Evolutionary conservation across 2,113 vertebrate species (phyloP).

Genomic region (Prunella fulvescens): DNA sequence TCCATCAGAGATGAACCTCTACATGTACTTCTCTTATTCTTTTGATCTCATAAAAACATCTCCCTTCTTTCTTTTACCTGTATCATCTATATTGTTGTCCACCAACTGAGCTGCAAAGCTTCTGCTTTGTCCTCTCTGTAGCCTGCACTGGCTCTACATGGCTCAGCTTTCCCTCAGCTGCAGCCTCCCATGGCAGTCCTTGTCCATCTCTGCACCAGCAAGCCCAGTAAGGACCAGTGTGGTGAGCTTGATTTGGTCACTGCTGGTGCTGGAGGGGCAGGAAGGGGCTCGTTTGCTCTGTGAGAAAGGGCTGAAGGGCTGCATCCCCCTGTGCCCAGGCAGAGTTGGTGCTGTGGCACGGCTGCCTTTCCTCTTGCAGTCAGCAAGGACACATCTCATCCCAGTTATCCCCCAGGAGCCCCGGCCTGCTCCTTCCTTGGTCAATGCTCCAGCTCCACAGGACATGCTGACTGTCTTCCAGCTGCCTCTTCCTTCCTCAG

Average conservation of each 20-base stretch:
- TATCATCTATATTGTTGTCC: background rate
- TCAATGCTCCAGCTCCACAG: background rate
- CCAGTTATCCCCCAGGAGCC: background rate
- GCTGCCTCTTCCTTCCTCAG: background rate
- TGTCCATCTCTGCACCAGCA: background rate
- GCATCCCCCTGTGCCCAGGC: accelerated
- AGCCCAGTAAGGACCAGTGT: background rate
- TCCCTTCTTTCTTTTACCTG: background rate
- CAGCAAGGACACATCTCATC: background rate
- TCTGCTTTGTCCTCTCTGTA: background rate
- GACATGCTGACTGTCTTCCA: background rate
- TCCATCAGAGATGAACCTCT: background rate
- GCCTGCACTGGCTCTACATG: background rate
- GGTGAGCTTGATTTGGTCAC: background rate
- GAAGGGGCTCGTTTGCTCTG: accelerated
- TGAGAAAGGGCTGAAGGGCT: background rate
- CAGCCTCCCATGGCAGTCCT: background rate
- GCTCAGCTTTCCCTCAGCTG: background rate
- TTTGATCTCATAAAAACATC: background rate
- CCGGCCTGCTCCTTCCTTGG: accelerated
- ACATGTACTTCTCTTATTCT: background rate
- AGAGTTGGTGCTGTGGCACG: background rate
- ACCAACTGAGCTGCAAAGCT: background rate
- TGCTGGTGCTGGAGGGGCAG: background rate
- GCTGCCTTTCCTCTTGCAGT: background rate